Base-by-base conservation (phyloP, 2,888 invertebrate species). In the Ptychoptera albimana region DNA sequence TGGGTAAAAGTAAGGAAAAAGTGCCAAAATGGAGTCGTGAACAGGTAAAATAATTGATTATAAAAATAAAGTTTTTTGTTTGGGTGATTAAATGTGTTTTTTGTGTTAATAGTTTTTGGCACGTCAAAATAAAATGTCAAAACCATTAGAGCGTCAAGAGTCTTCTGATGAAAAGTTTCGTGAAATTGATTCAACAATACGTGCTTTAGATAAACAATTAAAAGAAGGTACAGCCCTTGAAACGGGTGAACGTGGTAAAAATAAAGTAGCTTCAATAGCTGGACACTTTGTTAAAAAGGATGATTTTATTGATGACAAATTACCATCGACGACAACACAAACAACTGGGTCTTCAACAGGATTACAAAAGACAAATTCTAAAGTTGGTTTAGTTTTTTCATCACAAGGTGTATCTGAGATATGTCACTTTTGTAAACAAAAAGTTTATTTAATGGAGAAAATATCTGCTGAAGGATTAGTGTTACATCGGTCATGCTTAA, bases 371-470 rank as follows among this genome's bases (percentile, higher is more conserved):
- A 23, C 23, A 23, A 23, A 23, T 7, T 23, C 71, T 46, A 77
- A 75, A 58, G 68, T 72, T 47, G 69, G 73, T 36, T 57, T 77
- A 45, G 67, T 71, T 23, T 65, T 81, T 47, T 76, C 78, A 43
- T 70, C 74, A 40, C 77, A 77, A 60, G 75, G 75, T 46, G 76
- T 75, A 45, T 81, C 81, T 9, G 83, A 85, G 61, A 72, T 72
- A 56, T 89, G 80, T 68, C 88, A 79, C 69, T 89, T 92, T 67
- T 96, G 96, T 67, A 77, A 80, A 44, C 83, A 85, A 63, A 76
- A 87, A 38, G 94, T 96, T 44, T 96, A 96, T 64, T 76, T 94
- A 29, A 91, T 94, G 71, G 94, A 96, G 64, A 75, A 87, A 50
- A 76, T 92, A 50, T 82, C 79, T 39, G 88, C 92, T 3, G 88